Percentiles rank a stretch among this genome's conserved stretches.
These are phyloP conservation scores for Gadus macrocephalus DNA, from an alignment of 2,113 vertebrate genomes.

Conservation along the genomic window DNA sequence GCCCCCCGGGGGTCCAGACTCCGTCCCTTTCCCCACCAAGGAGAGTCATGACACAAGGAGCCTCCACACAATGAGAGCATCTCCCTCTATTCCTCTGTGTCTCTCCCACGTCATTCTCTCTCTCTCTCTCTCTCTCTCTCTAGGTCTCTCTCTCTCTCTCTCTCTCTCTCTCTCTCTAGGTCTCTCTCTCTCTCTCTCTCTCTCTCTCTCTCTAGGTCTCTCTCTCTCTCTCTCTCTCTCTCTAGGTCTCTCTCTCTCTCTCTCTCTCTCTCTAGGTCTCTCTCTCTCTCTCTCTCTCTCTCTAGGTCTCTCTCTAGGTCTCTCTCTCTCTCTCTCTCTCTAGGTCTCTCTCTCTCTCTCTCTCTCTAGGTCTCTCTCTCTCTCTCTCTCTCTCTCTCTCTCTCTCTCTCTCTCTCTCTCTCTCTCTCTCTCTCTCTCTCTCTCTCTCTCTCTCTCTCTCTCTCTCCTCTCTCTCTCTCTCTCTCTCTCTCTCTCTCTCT, in stretches of 20 bases:
- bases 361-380: too few species aligned
- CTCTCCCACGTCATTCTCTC: slow-evolving; percentile 37
- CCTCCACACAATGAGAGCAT: slow-evolving; percentile 52
- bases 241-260: slow-evolving; percentile 36
- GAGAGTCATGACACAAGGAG: slow-evolving; percentile 44
- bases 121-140: slow-evolving; percentile 31
- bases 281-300: too few species aligned
- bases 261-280: slow-evolving; percentile 35
- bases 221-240: slow-evolving; percentile 35
- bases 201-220: slow-evolving; percentile 39
- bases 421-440: too few species aligned
- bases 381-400: too few species aligned
- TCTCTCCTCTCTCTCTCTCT: too few species aligned
- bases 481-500: slow-evolving; percentile 17
- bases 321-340: too few species aligned
- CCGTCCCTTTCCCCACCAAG: slow-evolving; percentile 29
- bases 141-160: too few species aligned
- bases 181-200: slow-evolving; percentile 19
- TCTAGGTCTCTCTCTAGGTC: too few species aligned
- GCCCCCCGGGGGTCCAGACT: neutral
- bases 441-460: too few species aligned
- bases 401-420: neutral
- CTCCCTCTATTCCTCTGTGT: slow-evolving; percentile 45
- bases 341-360: too few species aligned
- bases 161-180: too few species aligned